phyloP scores from a whole-genome alignment of 2,888 invertebrate genomes.

The Rugalucina vietnamica region DNA sequence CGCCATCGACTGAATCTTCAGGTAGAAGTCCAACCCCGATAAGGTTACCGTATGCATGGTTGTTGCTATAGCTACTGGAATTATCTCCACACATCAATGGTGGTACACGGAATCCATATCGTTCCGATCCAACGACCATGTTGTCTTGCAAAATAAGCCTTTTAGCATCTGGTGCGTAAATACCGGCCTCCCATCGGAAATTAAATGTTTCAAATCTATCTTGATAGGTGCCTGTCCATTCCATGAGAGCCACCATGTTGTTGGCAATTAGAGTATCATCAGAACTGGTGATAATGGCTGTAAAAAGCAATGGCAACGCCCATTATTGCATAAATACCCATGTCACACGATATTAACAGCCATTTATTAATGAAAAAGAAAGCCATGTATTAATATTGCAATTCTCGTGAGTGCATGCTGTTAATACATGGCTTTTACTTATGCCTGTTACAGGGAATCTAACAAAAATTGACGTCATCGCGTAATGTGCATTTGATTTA shows the following conservation, averaged over 20 bases:
- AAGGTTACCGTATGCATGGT: conserved; percentile 68
- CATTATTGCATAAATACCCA: no score
- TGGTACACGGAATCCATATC: conserved; percentile 68
- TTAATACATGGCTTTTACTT: no score
- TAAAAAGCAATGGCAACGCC: no score
- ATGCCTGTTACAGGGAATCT: no score
- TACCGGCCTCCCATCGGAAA: conserved; percentile 67
- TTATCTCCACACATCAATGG: conserved; percentile 62
- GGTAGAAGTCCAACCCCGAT: conserved; percentile 63
- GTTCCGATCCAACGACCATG: conserved; percentile 75
- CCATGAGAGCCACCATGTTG: conserved; percentile 74
- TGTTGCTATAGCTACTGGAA: conserved; percentile 62
- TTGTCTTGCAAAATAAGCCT: conserved; percentile 69
- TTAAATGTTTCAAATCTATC: conserved; percentile 70
- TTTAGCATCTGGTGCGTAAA: conserved; percentile 63
- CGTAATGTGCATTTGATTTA: no score
- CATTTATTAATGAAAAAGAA: no score
- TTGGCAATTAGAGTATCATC: conserved; percentile 61
- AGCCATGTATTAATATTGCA: no score
- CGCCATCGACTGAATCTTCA: not conserved
- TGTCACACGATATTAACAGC: no score
- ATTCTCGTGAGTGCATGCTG: no score
- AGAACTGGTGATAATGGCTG: conserved; percentile 74
- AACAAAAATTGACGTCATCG: no score
- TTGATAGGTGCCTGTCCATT: conserved; percentile 76